A percentile compares a stretch with the other conserved stretches of the same genome.
phyloP scores from a whole-genome alignment of 2,113 vertebrate genomes.

The Scopus umbretta region DNA sequence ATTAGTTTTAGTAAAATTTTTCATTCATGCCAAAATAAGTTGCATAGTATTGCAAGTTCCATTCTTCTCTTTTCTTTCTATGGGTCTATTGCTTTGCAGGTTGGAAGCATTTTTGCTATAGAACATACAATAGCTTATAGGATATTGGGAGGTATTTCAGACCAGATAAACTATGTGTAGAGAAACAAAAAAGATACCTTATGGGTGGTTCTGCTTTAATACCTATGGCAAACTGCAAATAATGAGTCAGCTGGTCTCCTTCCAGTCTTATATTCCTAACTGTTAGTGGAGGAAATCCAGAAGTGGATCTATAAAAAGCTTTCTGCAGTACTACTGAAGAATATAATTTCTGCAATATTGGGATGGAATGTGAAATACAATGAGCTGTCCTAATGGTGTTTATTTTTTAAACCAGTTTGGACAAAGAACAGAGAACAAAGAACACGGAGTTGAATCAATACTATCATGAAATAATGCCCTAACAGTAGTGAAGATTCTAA shows the following conservation, averaged over 20 bases:
- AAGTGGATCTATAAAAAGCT: background rate
- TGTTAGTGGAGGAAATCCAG: background rate
- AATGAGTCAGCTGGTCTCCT: background rate
- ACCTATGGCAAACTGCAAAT: background rate
- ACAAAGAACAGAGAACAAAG: background rate
- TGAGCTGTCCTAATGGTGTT: background rate
- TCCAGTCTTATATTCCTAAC: background rate
- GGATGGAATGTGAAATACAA: background rate
- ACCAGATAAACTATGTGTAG: background rate
- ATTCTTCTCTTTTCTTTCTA: background rate
- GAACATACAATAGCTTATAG: background rate
- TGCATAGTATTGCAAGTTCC: background rate
- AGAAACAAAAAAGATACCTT: background rate
- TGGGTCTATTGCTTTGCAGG: background rate
- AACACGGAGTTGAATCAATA: too few relatives aligned
- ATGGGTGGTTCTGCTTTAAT: background rate
- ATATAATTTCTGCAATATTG: background rate
- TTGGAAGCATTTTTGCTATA: background rate
- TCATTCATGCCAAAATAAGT: background rate
- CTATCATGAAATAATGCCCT: background rate
- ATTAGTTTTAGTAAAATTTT: background rate
- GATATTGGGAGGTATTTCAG: background rate
- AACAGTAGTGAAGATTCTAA: background rate
- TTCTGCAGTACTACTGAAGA: background rate
- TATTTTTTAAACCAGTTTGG: background rate